A percentile compares a stretch with the other conserved stretches of the same genome.
These are phyloP conservation scores for Probosciger aterrimus DNA, from an alignment of 2,113 vertebrate species.

Conservation along the genomic window DNA sequence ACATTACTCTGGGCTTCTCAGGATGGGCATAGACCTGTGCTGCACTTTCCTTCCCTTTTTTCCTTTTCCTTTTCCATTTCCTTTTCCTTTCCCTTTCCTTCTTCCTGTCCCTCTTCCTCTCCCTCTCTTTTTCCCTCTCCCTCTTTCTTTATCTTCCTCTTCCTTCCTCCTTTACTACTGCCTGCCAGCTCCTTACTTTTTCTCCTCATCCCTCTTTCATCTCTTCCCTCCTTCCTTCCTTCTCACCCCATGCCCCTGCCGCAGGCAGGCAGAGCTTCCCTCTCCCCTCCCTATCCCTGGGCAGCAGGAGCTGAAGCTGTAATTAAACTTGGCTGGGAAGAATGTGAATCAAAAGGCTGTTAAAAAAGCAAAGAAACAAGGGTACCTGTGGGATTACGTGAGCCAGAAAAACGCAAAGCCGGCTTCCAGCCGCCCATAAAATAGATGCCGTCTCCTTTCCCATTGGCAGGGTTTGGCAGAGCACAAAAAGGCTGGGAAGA, in stretches of 20 bases:
- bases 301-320: background rate
- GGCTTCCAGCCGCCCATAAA: slow-evolving; percentile 44
- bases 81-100: no score
- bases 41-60: background rate
- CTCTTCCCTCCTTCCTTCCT: background rate
- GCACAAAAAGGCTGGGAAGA: slow-evolving; percentile 23
- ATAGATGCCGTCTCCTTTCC: slow-evolving; percentile 33
- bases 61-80: background rate
- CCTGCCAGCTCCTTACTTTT: no score
- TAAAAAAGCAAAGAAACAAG: slow-evolving; percentile 27
- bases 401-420: slow-evolving; percentile 38
- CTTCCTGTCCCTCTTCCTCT: no score
- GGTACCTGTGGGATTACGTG: slow-evolving; percentile 38
- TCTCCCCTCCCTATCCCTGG: background rate
- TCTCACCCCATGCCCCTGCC: background rate
- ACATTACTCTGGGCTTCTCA: background rate
- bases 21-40: background rate
- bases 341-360: slow-evolving; percentile 49
- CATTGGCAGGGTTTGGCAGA: slow-evolving; percentile 37
- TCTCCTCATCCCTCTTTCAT: background rate
- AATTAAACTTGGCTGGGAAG: slow-evolving; percentile 51
- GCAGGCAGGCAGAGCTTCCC: background rate
- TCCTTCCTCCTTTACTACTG: background rate
- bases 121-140: no score
- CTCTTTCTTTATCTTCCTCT: background rate